Base-by-base conservation (phyloP, 23 tunicate genomes). In the Oikopleura vanhoeffeni region DNA sequence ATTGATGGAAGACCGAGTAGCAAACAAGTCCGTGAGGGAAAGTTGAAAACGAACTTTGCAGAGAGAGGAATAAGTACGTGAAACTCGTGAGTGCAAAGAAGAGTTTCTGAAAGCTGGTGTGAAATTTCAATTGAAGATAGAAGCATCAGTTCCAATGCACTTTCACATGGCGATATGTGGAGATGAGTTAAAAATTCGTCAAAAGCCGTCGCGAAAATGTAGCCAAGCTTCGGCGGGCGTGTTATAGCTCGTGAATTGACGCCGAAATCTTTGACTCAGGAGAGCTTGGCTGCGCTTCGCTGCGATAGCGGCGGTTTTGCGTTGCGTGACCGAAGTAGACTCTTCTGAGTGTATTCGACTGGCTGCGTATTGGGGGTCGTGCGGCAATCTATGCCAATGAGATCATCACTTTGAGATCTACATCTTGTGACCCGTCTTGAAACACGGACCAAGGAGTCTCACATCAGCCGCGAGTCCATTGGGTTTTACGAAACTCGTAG, bases 361-460 rank as follows among this genome's bases (percentile, higher is more conserved):
- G 39, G n/a, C 40, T 82, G 33, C 38, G 84, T 40, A 32, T 40
- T 40, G 75, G 13, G 64, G 24, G 64, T 49, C 64, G 64, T 49
- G 64, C 64, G 64, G 64, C 24, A 49, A 49, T 49, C 64, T 49
- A 49, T 49, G 64, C 24, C 64, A 49, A 49, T 49, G 64, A 8
- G 64, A 49, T 49, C 64, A 49, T 49, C 64, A 49, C 64, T 49
- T 49, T 49, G 64, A 49, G 24, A n/a, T n/a, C n/a, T 49, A 76
- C 40, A 87, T 58, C 41, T 38, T 40, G 83, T 88, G 89, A 87
- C 89, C 89, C 89, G 89, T 87, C 89, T 87, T 86, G 89, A n/a
- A 86, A 85, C 87, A 83, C 86, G 86, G 87, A 85, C 86, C 86
- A 85, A 83, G 86, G 87, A 85, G 88, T 86, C 87, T 85, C 84